Evolutionary conservation across 2,888 invertebrate genomes (phyloP).

Genomic region (Cheilosia urbana): DNA sequence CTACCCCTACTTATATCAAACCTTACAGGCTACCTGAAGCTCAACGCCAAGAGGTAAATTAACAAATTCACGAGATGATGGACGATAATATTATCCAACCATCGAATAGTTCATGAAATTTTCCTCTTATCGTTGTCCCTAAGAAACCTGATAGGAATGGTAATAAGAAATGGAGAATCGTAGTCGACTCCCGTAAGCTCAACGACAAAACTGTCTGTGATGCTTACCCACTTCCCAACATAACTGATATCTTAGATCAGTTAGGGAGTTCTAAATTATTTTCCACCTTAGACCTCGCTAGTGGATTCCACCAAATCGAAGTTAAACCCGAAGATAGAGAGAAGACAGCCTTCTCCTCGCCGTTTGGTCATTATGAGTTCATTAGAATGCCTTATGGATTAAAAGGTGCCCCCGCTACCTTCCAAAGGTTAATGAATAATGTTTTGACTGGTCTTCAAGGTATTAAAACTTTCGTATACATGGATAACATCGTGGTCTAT

Average conservation of each 20-base stretch:
- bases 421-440: background rate
- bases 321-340: conserved; percentile 5
- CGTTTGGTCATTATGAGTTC: background rate
- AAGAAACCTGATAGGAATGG: conserved; percentile 27
- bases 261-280: conserved; percentile 9
- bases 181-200: conserved; percentile 27
- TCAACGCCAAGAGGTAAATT: background rate
- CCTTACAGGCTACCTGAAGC: background rate
- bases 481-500: background rate
- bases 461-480: background rate
- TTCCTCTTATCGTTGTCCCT: conserved; percentile 9
- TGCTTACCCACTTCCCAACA: conserved; percentile 13
- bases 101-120: background rate
- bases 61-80: conserved; percentile 15
- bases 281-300: conserved; percentile 7
- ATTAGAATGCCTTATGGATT: too few species aligned
- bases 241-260: conserved; percentile 22
- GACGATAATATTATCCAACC: conserved; percentile 9
- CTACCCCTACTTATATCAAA: background rate
- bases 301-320: conserved; percentile 7
- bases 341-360: conserved; percentile 5
- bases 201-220: conserved; percentile 12
- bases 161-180: conserved; percentile 29
- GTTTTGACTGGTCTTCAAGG: background rate
- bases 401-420: too few species aligned